Conservation (phyloP, 2,888 invertebrate genomes). For the Drosophila paracracens region DNA sequence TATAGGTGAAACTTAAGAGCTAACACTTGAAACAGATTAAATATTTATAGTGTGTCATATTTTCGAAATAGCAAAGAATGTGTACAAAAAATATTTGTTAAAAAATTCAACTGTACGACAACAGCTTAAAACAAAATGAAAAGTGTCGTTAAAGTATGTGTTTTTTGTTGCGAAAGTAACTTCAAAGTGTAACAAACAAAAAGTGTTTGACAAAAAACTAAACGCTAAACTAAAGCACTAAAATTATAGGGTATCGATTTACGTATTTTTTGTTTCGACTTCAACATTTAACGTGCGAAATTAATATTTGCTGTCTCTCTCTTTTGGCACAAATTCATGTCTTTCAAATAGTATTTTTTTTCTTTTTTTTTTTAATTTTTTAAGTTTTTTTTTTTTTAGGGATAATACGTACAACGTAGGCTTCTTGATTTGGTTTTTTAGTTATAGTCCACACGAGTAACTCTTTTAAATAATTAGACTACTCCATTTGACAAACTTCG, state of each 20-base stretch:
- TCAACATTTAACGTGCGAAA: slow-evolving; percentile 71
- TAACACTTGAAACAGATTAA: slow-evolving; percentile 58
- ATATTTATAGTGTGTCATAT: slow-evolving; percentile 46
- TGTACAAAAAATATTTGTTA: slow-evolving; percentile 52
- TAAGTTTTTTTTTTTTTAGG: slow-evolving; percentile 11
- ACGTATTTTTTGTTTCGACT: slow-evolving; percentile 35
- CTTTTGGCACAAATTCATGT: slow-evolving; percentile 75
- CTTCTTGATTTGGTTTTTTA: slow-evolving; percentile 50
- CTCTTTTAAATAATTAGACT: slow-evolving; percentile 65
- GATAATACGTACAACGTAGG: slow-evolving; percentile 74
- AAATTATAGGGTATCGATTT: slow-evolving; percentile 45
- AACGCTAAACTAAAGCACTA: slow-evolving; percentile 55
- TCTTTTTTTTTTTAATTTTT: slow-evolving; percentile 14
- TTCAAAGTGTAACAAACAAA: slow-evolving; percentile 63
- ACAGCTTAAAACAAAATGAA: slow-evolving; percentile 41
- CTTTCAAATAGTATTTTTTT: slow-evolving; percentile 38
- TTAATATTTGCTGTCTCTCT: slow-evolving; percentile 59
- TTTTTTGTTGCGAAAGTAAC: slow-evolving; percentile 40
- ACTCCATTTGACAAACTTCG: slow-evolving; percentile 74
- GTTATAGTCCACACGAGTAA: slow-evolving; percentile 63
- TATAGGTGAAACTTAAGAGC: slow-evolving; percentile 54
- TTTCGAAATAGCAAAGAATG: slow-evolving; percentile 37
- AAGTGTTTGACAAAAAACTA: slow-evolving; percentile 58
- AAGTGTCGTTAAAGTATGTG: slow-evolving; percentile 39
- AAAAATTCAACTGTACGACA: slow-evolving; percentile 44